Evolutionary conservation across 2,888 invertebrate genomes (phyloP).

Genomic region (Cylindroiulus punctatus): DNA sequence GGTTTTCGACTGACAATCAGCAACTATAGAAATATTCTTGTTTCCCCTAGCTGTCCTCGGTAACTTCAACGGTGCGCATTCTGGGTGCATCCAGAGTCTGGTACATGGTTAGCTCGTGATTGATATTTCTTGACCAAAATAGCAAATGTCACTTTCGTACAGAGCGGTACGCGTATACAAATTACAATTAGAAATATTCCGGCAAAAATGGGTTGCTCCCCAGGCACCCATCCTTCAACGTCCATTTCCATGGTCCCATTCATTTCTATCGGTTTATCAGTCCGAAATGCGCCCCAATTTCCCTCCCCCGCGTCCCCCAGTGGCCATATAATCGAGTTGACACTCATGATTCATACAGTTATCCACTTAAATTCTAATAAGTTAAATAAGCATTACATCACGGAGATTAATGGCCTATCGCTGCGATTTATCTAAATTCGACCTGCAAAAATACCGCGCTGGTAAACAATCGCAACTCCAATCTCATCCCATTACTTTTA

Average conservation of each 20-base stretch:
- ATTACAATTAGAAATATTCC: conserved; percentile 49
- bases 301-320: neutral
- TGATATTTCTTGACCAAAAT: neutral
- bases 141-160: neutral
- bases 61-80: too few relatives aligned
- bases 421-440: conserved; percentile 40
- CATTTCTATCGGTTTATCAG: conserved; percentile 44
- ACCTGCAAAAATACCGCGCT: conserved; percentile 29
- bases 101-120: neutral
- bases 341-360: conserved; percentile 51
- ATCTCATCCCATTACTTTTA: conserved; percentile 27
- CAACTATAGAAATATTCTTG: too few relatives aligned
- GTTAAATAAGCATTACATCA: conserved; percentile 50
- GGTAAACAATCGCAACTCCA: conserved; percentile 28
- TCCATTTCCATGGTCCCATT: conserved; percentile 33
- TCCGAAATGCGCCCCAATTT: conserved; percentile 37
- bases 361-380: conserved; percentile 50
- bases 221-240: conserved; percentile 34
- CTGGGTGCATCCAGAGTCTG: neutral
- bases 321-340: conserved; percentile 40
- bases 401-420: conserved; percentile 49
- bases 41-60: too few relatives aligned
- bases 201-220: conserved; percentile 35
- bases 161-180: neutral
- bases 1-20: too few relatives aligned